Conservation (phyloP, 2,113 vertebrate genomes). For the Gymnocephalus cernua region DNA sequence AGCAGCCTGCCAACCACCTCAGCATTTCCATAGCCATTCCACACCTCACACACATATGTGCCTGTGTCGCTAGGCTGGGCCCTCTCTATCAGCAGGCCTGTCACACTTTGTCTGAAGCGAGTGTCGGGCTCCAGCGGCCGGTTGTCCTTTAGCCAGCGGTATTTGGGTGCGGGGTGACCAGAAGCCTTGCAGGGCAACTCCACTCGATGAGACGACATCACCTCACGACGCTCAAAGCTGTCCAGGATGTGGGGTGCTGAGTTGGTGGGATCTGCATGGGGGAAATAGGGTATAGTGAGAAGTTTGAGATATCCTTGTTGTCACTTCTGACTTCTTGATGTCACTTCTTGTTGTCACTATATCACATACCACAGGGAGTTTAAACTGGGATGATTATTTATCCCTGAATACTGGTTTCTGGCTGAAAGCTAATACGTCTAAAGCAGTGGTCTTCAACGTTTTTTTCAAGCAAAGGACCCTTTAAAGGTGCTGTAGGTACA, state of each 20-base stretch:
- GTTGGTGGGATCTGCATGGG: slow-evolving; percentile 90
- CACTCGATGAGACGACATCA: slow-evolving; percentile 94
- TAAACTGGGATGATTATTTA: neutral
- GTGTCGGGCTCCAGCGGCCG: slow-evolving; percentile 94
- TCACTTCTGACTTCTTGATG: too few relatives aligned
- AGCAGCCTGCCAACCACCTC: slow-evolving; percentile 92
- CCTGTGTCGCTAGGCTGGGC: slow-evolving; percentile 91
- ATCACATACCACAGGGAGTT: neutral
- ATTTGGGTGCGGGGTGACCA: slow-evolving; percentile 94
- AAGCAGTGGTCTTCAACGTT: neutral
- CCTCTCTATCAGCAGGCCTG: slow-evolving; percentile 93
- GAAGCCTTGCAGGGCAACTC: slow-evolving; percentile 98
- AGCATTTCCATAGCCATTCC: slow-evolving; percentile 95
- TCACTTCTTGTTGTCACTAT: too few relatives aligned
- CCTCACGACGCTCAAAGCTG: slow-evolving; percentile 95
- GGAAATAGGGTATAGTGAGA: neutral
- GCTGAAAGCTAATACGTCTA: neutral
- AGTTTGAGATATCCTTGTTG: neutral
- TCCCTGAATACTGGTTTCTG: neutral
- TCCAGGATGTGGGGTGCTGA: slow-evolving; percentile 97
- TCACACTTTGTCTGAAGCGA: slow-evolving; percentile 93
- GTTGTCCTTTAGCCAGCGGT: slow-evolving; percentile 98
- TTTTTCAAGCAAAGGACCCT: too few relatives aligned
- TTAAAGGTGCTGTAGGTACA: too few relatives aligned
- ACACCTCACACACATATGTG: slow-evolving; percentile 97